These are phyloP conservation scores for Ormyrus thymus DNA, from an alignment of 2,888 invertebrate genomes.

Conservation along the genomic window DNA sequence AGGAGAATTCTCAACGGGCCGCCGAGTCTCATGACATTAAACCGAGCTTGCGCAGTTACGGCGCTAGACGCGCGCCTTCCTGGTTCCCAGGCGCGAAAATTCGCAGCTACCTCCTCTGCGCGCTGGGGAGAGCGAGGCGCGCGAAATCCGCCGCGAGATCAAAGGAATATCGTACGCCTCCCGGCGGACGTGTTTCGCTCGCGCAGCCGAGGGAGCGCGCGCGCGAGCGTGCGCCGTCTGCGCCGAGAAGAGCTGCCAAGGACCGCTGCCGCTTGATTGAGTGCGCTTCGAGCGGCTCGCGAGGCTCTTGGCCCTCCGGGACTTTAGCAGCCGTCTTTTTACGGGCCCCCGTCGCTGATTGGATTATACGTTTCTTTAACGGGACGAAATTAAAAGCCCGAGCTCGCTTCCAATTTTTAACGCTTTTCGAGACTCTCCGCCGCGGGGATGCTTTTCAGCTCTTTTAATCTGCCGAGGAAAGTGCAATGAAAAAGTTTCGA, in stretches of 20 bases:
- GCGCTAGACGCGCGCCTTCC: conserved; percentile 11
- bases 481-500: too few relatives aligned
- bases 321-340: background rate
- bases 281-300: background rate
- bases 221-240: background rate
- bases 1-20: too few relatives aligned
- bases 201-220: background rate
- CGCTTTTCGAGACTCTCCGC: too few relatives aligned
- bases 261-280: conserved; percentile 18
- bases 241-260: background rate
- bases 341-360: conserved; percentile 2
- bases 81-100: conserved; percentile 24
- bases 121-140: background rate
- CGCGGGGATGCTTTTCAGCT: too few relatives aligned
- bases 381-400: background rate
- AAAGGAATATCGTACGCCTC: conserved; percentile 13
- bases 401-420: too few relatives aligned
- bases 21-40: too few relatives aligned
- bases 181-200: background rate
- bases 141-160: conserved; percentile 11
- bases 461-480: too few relatives aligned
- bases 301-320: background rate
- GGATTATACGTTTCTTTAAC: conserved; percentile 15
- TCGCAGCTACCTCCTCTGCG: background rate
- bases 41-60: background rate